phyloP scores from a whole-genome alignment of 2,113 vertebrate species.

The Rhynchomys soricoides region DNA sequence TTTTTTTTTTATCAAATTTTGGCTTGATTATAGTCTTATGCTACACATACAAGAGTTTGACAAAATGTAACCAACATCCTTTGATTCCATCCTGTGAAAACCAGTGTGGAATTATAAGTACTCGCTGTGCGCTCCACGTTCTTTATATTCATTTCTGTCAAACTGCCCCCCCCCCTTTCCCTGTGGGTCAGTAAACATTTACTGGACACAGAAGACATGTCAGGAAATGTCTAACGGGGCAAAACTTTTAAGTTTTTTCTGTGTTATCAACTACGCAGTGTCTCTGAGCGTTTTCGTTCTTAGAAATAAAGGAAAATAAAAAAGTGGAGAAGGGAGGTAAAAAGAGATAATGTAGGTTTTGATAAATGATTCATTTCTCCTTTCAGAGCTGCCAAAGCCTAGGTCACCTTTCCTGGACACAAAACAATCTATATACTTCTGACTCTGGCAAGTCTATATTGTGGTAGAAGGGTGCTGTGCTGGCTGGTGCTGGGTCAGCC shows the following conservation, averaged over 20 bases:
- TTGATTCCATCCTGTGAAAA: neutral
- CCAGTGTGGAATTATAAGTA: neutral
- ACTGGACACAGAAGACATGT: neutral
- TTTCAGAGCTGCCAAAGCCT: neutral
- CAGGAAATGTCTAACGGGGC: neutral
- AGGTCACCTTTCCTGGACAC: conserved; percentile 5
- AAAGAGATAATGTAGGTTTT: neutral
- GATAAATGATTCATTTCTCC: neutral
- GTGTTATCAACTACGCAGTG: neutral
- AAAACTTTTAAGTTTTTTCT: neutral
- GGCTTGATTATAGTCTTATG: neutral
- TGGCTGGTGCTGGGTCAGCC: no score
- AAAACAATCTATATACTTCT: neutral
- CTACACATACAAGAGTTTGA: neutral
- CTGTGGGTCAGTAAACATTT: neutral
- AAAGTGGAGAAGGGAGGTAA: neutral
- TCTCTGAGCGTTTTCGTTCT: neutral
- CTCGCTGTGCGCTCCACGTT: neutral
- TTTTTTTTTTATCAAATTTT: neutral
- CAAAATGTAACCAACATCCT: neutral
- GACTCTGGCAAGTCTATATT: neutral
- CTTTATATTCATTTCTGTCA: neutral
- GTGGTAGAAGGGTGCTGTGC: neutral
- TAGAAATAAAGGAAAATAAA: neutral
- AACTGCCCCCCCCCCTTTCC: neutral